phyloP scores from a whole-genome alignment of 30 jellyfish, hydroid and myxozoan genomes.

The Chironex yamaguchii region DNA sequence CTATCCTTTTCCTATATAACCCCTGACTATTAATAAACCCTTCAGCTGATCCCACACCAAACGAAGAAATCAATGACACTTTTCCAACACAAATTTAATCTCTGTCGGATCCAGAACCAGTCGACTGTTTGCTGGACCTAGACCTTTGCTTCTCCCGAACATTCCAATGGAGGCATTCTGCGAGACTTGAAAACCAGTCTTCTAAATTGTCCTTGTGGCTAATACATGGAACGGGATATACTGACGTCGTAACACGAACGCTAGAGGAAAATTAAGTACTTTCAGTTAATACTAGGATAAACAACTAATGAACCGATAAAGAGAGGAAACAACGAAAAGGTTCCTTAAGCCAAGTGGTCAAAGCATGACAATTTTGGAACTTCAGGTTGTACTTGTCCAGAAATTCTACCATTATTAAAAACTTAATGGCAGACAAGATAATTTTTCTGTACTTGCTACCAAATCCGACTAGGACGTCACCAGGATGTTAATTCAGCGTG shows the following conservation, averaged over 20 bases:
- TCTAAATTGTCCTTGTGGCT: conserved; percentile 81
- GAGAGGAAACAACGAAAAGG: not conserved
- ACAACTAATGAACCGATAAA: conserved; percentile 2
- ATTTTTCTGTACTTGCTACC: no score
- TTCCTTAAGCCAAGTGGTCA: not conserved
- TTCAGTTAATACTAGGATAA: no score
- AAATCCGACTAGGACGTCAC: no score
- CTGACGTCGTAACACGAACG: conserved; percentile 93
- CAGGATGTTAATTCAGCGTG: no score
- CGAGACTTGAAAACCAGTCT: conserved; percentile 94
- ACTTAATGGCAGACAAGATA: no score
- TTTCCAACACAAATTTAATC: no score
- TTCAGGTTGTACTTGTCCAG: no score
- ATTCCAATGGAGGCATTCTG: conserved; percentile 94
- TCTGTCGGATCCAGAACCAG: no score
- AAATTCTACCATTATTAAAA: not conserved
- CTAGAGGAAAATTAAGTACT: conserved; percentile 62
- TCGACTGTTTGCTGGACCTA: not conserved
- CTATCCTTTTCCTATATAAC: no score
- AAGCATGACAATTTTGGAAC: not conserved
- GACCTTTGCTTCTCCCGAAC: not conserved
- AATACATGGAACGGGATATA: conserved; percentile 92
- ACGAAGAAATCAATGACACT: no score
- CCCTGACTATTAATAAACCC: no score
- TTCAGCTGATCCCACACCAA: no score